A percentile compares a stretch with the other conserved stretches of the same genome.
Evolutionary conservation across 2,888 invertebrate species (phyloP).

Genomic region (Melinaea marsaeus): DNA sequence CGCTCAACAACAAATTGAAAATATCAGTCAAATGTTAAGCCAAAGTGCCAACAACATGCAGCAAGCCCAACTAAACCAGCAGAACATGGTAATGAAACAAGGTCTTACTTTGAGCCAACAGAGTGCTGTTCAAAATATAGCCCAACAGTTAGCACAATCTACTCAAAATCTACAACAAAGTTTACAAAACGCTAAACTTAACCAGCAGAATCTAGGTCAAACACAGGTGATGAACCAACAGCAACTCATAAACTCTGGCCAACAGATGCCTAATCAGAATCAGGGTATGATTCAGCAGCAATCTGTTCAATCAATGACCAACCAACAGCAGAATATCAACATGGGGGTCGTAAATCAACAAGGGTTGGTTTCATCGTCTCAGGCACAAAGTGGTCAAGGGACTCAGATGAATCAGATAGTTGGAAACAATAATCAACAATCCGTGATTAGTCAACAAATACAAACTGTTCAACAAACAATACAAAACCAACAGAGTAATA

Average conservation of each 20-base stretch:
- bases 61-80: conserved; percentile 65
- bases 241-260: conserved; percentile 72
- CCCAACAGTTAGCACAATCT: conserved; percentile 68
- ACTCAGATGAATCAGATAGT: conserved; percentile 71
- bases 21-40: conserved; percentile 78
- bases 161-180: conserved; percentile 63
- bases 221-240: conserved; percentile 69
- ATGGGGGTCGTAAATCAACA: conserved; percentile 68
- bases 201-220: conserved; percentile 64
- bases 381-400: conserved; percentile 56
- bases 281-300: conserved; percentile 68
- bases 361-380: conserved; percentile 62
- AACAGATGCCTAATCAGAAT: conserved; percentile 64
- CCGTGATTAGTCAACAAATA: conserved; percentile 70
- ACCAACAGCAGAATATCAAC: conserved; percentile 68
- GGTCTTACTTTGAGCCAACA: conserved; percentile 66
- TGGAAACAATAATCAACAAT: conserved; percentile 57
- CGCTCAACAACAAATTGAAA: conserved; percentile 80
- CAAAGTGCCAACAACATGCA: conserved; percentile 72
- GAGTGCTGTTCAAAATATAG: conserved; percentile 69
- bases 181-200: conserved; percentile 70
- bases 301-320: conserved; percentile 63
- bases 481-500: conserved; percentile 59
- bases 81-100: conserved; percentile 69
- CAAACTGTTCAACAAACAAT: conserved; percentile 71